A percentile compares a stretch with the other conserved stretches of the same genome.
These are phyloP conservation scores for Luehdorfia chinensis DNA, from an alignment of 1,140 invertebrate genomes.

Conservation along the genomic window DNA sequence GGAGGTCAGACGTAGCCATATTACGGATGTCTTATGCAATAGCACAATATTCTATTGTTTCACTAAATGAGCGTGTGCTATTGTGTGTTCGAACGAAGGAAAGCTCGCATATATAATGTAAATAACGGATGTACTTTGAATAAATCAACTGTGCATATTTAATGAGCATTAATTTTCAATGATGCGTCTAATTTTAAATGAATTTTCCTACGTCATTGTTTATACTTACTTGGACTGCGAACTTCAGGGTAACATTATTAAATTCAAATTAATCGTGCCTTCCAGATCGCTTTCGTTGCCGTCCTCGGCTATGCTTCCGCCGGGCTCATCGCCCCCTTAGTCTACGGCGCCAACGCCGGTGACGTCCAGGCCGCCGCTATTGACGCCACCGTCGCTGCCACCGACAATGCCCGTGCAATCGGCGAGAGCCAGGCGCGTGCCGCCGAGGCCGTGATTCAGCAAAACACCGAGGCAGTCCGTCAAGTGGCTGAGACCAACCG, in stretches of 20 bases:
- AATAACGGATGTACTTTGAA: not conserved
- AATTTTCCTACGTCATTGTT: too few relatives aligned
- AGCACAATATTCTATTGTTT: slow-evolving; percentile 6
- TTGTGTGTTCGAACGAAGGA: too few relatives aligned
- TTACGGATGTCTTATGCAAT: too few relatives aligned
- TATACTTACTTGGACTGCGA: too few relatives aligned
- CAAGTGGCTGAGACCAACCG: slow-evolving; percentile 54
- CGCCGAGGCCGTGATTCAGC: slow-evolving; percentile 51
- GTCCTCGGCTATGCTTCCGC: slow-evolving; percentile 68
- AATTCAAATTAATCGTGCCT: too few relatives aligned
- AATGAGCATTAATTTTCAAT: too few relatives aligned
- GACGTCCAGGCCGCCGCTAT: slow-evolving; percentile 63
- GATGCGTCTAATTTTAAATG: too few relatives aligned
- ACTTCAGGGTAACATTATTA: too few relatives aligned
- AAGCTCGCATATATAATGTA: not conserved
- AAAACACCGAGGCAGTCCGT: slow-evolving; percentile 46
- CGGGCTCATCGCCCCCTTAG: slow-evolving; percentile 45
- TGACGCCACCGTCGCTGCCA: slow-evolving; percentile 55
- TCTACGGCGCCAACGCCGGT: slow-evolving; percentile 50
- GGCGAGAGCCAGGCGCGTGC: slow-evolving; percentile 53
- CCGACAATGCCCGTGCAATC: slow-evolving; percentile 52
- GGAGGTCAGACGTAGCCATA: slow-evolving; percentile 3
- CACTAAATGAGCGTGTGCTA: slow-evolving; percentile 5
- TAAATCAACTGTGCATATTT: too few relatives aligned
- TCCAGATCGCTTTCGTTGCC: slow-evolving; percentile 63